These are phyloP conservation scores for Karalla daura DNA, from an alignment of 2,797 vertebrate genomes.

Conservation along the genomic window DNA sequence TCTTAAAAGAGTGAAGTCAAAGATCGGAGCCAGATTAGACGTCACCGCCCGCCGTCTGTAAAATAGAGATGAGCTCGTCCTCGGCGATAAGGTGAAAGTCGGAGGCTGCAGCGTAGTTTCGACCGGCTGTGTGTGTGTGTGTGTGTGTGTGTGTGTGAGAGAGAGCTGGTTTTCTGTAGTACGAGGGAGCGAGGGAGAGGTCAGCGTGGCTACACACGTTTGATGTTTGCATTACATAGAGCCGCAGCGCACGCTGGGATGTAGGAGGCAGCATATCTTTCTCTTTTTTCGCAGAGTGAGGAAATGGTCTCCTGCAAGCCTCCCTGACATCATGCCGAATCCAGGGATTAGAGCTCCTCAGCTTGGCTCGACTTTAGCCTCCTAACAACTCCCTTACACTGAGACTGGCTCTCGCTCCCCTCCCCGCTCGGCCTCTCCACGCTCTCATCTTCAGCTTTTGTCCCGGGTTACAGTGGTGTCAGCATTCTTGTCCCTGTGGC, in stretches of 20 bases:
- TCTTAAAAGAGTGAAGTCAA: constrained; percentile 45
- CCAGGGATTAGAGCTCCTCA: constrained; percentile 64
- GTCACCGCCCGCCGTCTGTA: constrained; percentile 48
- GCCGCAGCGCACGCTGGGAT: constrained; percentile 50
- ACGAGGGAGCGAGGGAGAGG: constrained; percentile 57
- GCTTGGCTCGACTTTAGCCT: constrained; percentile 55
- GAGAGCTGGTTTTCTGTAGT: constrained; percentile 56
- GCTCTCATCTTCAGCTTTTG: constrained; percentile 67
- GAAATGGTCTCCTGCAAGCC: constrained; percentile 69
- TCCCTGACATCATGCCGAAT: constrained; percentile 74
- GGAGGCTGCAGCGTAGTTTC: constrained; percentile 41
- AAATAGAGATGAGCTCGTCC: constrained; percentile 52
- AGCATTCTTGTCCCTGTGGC: constrained; percentile 77
- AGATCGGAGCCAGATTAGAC: constrained; percentile 47
- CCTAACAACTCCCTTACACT: constrained; percentile 55
- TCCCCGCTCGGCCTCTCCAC: constrained; percentile 36
- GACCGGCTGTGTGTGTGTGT: constrained; percentile 23
- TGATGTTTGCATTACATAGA: constrained; percentile 77
- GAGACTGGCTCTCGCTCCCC: constrained; percentile 43
- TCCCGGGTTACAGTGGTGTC: constrained; percentile 70
- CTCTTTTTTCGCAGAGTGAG: constrained; percentile 77
- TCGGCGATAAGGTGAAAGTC: constrained; percentile 63
- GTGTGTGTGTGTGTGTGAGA: constrained; percentile 28
- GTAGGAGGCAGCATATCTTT: constrained; percentile 71
- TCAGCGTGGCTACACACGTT: constrained; percentile 62